Conservation (phyloP, 2,113 vertebrate species). For the Plestiodon gilberti region DNA sequence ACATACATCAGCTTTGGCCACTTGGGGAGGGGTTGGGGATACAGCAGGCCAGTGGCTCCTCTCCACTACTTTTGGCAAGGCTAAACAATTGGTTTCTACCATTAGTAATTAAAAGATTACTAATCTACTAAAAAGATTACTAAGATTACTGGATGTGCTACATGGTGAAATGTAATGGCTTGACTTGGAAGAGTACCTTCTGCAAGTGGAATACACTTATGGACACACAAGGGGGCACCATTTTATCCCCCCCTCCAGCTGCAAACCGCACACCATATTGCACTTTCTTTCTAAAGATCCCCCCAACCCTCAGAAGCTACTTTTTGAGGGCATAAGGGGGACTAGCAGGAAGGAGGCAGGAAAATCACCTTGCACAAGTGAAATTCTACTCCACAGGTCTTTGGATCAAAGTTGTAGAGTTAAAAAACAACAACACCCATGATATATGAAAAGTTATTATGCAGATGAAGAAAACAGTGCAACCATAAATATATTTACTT, state of each 20-base stretch:
- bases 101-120: neutral
- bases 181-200: neutral
- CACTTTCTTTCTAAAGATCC: no score
- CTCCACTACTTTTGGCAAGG: neutral
- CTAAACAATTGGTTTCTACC: neutral
- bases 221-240: neutral
- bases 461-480: neutral
- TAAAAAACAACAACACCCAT: neutral
- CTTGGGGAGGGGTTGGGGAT: neutral
- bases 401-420: neutral
- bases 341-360: neutral
- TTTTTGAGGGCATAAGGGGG: neutral
- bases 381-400: neutral
- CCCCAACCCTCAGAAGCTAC: neutral
- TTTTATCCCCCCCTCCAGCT: neutral
- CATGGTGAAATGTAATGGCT: neutral
- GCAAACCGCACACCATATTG: neutral
- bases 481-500: neutral
- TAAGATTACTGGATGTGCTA: neutral
- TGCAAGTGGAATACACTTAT: neutral
- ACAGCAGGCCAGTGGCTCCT: neutral
- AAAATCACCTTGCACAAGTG: neutral
- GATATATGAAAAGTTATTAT: neutral
- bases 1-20: neutral
- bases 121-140: no score